These are phyloP conservation scores for Teinopalpus imperialis DNA, from an alignment of 2,888 invertebrate species.

Conservation along the genomic window DNA sequence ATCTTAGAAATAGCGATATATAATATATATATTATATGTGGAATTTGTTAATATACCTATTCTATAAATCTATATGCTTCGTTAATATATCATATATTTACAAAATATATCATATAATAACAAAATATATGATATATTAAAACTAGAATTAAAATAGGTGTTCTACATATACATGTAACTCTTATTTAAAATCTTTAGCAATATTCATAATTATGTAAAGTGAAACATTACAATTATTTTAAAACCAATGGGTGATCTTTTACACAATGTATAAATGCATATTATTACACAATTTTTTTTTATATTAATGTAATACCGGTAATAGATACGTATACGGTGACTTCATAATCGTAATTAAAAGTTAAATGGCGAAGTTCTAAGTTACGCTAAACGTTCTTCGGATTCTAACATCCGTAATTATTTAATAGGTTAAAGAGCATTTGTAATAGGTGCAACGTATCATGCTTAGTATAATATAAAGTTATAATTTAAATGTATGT, in stretches of 20 bases:
- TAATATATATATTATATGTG: no score
- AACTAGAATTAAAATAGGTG: no score
- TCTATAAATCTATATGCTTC: no score
- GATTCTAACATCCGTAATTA: neutral
- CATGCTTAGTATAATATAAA: no score
- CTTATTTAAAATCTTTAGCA: no score
- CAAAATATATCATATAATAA: no score
- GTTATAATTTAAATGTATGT: no score
- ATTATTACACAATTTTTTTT: slow-evolving; percentile 13
- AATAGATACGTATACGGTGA: neutral
- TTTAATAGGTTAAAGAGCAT: slow-evolving; percentile 3
- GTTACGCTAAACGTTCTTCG: slow-evolving; percentile 3
- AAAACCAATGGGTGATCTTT: slow-evolving; percentile 3
- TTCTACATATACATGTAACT: no score
- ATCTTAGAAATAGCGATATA: no score
- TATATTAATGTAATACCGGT: slow-evolving; percentile 14
- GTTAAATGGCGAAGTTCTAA: slow-evolving; percentile 9
- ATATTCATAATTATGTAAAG: slow-evolving; percentile 8
- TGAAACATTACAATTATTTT: slow-evolving; percentile 6
- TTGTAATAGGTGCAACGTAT: neutral
- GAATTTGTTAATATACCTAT: no score
- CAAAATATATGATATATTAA: no score
- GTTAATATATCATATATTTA: no score
- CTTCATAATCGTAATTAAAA: slow-evolving; percentile 4
- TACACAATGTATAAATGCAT: neutral